Conservation (phyloP, 2,113 vertebrate genomes). For the Lophochroa leadbeateri region DNA sequence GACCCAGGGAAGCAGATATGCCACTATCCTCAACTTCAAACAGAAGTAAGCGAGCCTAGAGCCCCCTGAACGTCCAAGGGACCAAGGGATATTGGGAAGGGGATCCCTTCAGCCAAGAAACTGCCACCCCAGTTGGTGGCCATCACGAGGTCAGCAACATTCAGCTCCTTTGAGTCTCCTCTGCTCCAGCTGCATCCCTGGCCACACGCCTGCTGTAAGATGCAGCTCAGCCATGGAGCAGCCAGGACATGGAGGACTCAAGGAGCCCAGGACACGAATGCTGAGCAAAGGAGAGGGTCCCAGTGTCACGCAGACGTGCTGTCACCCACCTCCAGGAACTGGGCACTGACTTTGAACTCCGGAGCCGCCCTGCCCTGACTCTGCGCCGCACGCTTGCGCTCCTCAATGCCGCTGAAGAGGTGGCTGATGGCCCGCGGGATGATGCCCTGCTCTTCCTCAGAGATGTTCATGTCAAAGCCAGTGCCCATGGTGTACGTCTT, state of each 20-base stretch:
- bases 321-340: conserved; percentile 91
- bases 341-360: conserved; percentile 97
- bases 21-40: fast-evolving
- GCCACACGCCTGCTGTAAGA: fast-evolving
- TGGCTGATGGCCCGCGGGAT: conserved; percentile 91
- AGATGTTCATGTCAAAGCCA: conserved; percentile 84
- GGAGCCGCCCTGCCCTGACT: conserved; percentile 76
- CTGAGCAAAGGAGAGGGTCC: background rate
- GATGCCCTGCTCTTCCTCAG: conserved; percentile 87
- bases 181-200: fast-evolving
- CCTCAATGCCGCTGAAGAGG: conserved; percentile 89
- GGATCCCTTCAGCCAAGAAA: background rate
- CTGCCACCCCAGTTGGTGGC: background rate
- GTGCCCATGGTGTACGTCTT: conserved; percentile 98
- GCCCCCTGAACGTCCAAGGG: background rate
- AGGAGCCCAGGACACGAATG: background rate
- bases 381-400: conserved; percentile 74
- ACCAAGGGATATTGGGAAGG: background rate
- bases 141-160: background rate
- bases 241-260: fast-evolving
- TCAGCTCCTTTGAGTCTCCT: background rate
- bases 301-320: background rate
- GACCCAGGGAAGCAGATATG: background rate
- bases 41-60: background rate
- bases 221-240: background rate